Percentiles rank a stretch among this genome's conserved stretches.
phyloP scores from a whole-genome alignment of 2,888 invertebrate species.

The Eugnorisma glareosa region DNA sequence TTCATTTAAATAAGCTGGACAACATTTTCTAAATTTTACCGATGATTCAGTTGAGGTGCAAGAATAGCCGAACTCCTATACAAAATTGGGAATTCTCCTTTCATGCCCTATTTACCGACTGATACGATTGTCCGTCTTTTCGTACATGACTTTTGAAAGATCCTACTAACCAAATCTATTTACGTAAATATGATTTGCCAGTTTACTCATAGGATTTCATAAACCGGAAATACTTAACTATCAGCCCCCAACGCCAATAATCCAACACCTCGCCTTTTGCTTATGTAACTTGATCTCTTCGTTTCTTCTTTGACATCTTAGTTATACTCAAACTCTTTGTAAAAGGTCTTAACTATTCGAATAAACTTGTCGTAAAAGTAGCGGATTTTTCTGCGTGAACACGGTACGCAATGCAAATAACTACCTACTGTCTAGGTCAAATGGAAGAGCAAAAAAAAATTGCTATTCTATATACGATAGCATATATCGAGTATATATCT shows the following conservation, averaged over 20 bases:
- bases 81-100: too few relatives aligned
- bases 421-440: neutral
- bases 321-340: neutral
- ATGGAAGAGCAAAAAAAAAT: neutral
- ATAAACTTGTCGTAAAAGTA: neutral
- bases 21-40: too few relatives aligned
- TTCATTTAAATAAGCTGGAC: too few relatives aligned
- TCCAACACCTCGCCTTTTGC: neutral
- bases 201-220: neutral
- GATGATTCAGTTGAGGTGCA: too few relatives aligned
- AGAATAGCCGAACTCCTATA: too few relatives aligned
- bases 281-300: neutral
- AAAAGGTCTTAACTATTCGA: neutral
- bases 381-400: neutral
- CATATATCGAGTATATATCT: too few relatives aligned
- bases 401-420: neutral
- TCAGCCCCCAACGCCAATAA: neutral
- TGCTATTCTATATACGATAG: neutral
- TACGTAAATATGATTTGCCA: neutral
- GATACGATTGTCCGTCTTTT: neutral
- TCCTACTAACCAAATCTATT: neutral
- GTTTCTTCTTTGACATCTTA: neutral
- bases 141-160: neutral
- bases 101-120: too few relatives aligned
- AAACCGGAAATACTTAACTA: neutral